These are phyloP conservation scores for Pipistrellus kuhlii DNA, from an alignment of 2,797 vertebrate genomes.

Conservation along the genomic window DNA sequence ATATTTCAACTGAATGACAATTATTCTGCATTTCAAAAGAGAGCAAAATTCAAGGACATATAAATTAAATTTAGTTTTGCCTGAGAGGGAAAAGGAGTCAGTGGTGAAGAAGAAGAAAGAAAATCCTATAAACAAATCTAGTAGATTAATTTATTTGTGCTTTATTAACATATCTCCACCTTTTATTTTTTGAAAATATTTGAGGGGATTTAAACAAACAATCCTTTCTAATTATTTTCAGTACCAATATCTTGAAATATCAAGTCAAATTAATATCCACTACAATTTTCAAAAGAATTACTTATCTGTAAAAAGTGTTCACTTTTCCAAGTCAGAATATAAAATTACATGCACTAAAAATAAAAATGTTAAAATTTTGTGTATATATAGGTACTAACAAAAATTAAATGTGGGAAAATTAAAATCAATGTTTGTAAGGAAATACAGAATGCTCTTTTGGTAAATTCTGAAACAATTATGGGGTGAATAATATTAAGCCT, in stretches of 20 bases:
- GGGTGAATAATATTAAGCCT: conserved; percentile 44
- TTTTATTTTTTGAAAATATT: background rate
- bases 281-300: conserved; percentile 15
- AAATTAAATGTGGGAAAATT: conserved; percentile 24
- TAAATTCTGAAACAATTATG: background rate
- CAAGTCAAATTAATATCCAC: conserved; percentile 20
- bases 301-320: background rate
- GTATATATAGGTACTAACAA: background rate
- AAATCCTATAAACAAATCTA: conserved; percentile 3
- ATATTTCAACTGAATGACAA: conserved; percentile 10
- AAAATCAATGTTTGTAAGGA: conserved; percentile 43
- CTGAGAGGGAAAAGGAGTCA: background rate
- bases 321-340: conserved; percentile 48
- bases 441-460: background rate
- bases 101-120: background rate
- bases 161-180: background rate
- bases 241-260: background rate
- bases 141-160: conserved; percentile 26
- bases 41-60: background rate
- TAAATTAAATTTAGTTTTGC: conserved; percentile 43
- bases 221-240: conserved; percentile 40
- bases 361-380: conserved; percentile 11
- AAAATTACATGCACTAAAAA: background rate
- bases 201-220: background rate
- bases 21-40: conserved; percentile 2